These are phyloP conservation scores for Rallus crepitans DNA, from an alignment of 2,797 vertebrate species.

Conservation along the genomic window DNA sequence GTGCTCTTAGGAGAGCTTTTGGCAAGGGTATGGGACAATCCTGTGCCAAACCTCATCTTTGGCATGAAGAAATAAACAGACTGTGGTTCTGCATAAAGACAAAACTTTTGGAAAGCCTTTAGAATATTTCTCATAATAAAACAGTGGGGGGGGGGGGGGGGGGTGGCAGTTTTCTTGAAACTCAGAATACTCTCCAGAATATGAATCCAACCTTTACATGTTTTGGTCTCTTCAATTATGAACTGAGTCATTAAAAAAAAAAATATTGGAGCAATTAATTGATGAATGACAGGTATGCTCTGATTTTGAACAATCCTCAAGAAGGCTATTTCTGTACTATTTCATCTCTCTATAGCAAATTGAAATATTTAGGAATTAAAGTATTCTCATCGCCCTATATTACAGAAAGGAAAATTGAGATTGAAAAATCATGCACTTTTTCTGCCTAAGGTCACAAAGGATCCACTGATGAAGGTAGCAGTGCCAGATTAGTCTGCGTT, in stretches of 20 bases:
- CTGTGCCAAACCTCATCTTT: constrained; percentile 54
- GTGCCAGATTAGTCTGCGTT: neutral
- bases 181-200: neutral
- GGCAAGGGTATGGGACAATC: constrained; percentile 17
- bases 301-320: neutral
- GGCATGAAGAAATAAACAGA: constrained; percentile 57
- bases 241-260: constrained; percentile 6
- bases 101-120: constrained; percentile 63
- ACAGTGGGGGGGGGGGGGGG: neutral
- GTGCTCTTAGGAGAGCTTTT: constrained; percentile 61
- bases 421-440: neutral
- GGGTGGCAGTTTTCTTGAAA: constrained; percentile 13
- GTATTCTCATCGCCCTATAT: neutral
- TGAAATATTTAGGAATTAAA: neutral
- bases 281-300: neutral
- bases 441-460: neutral
- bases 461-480: neutral
- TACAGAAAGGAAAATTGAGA: constrained; percentile 27
- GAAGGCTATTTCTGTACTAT: neutral
- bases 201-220: constrained; percentile 21
- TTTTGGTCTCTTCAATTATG: constrained; percentile 21
- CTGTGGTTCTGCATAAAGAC: constrained; percentile 63
- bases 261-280: neutral
- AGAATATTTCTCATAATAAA: constrained; percentile 70
- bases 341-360: constrained; percentile 9